Percentiles rank a stretch among this genome's conserved stretches.
phyloP scores from a whole-genome alignment of 2,888 invertebrate genomes.

The Tolmerus cingulatus region DNA sequence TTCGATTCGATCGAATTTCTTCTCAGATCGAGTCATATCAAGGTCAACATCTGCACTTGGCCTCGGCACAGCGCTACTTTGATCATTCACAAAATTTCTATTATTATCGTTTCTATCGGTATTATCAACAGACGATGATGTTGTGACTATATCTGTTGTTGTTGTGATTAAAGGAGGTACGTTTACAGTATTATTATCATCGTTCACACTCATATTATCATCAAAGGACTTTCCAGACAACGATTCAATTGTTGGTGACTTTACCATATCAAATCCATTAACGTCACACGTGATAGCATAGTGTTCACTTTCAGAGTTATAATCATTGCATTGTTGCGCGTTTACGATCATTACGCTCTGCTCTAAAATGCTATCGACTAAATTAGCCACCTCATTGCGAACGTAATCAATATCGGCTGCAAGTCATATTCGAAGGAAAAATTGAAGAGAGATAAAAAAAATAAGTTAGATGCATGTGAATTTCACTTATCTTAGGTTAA shows the following conservation, averaged over 20 bases:
- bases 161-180: conserved; percentile 33
- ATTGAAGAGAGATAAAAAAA: conserved; percentile 37
- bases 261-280: conserved; percentile 60
- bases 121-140: conserved; percentile 28
- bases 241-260: conserved; percentile 63
- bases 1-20: conserved; percentile 57
- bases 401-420: conserved; percentile 50
- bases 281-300: conserved; percentile 63
- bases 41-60: not conserved
- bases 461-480: conserved; percentile 36
- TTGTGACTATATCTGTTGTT: conserved; percentile 43
- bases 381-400: conserved; percentile 60
- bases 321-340: conserved; percentile 52
- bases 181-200: conserved; percentile 52
- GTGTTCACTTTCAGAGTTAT: conserved; percentile 62
- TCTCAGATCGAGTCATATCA: conserved; percentile 41
- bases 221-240: conserved; percentile 63
- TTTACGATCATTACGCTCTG: conserved; percentile 60
- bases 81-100: conserved; percentile 39
- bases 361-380: conserved; percentile 62
- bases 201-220: conserved; percentile 61
- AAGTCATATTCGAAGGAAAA: conserved; percentile 15
- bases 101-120: conserved; percentile 41
- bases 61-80: conserved; percentile 50
- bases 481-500: conserved; percentile 42